Evolutionary conservation across 2,113 vertebrate species (phyloP), one percentile per base, ranked within the genome.

Genomic region (Petrocephalus zakoni): DNA sequence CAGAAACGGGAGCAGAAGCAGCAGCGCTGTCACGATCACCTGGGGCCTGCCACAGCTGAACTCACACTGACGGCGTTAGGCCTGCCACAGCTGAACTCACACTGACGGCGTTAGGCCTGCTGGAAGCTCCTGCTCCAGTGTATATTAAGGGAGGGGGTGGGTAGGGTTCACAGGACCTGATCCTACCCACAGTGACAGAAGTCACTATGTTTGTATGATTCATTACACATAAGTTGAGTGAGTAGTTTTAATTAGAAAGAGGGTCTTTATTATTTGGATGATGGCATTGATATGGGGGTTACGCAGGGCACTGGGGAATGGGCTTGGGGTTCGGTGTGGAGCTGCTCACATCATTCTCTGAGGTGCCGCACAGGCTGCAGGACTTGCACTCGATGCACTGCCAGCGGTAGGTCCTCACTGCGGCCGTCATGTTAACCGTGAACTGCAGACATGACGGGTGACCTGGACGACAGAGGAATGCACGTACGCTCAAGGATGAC

Each of bases 361-460:
- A 98, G 90, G 97, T 98, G 89, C 97, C 97, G 1, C 97, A 98
- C 85, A 98, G 95, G 93, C 97, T 98, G 96, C 97, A 98, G 93
- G 97, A 97, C 90, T 98, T 98, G 96, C 97, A 98, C 92, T 98
- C 97, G 61, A 98, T 98, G 94, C 97, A 98, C 93, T 98, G 97
- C 97, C 97, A 98, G 92, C 97, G 97, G 92, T 98, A 98, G 85
- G 97, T 98, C 92, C 97, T 95, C 92, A 98, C 97, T 0, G 97
- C 97, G 0, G 97, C 97, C 0, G 97, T 97, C 97, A 98, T 98
- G 93, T 98, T 98, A 93, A 97, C 96, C 22, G 97, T 98, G 94
- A 98, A 98, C 95, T 98, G 97, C 94, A 98, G 95, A 94, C 97
- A 98, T 42, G 97, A 98, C 4, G 97, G 97, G 93, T 98, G 97